Evolutionary conservation across 2,888 invertebrate genomes (phyloP), one percentile per base, ranked within the genome.

Genomic region (Ferdinandea cuprea): DNA sequence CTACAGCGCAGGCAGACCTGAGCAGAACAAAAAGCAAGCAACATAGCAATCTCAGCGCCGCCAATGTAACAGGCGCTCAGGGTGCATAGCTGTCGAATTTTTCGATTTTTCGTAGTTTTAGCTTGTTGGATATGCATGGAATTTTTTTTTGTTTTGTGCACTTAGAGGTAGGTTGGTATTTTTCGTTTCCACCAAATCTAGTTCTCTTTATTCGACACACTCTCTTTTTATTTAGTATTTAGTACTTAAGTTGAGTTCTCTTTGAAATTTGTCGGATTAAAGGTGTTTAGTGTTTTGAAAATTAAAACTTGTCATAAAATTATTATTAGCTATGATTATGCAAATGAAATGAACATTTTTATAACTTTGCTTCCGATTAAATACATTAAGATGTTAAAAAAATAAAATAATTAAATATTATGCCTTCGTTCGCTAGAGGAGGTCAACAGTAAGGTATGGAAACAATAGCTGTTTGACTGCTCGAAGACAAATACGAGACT

Each of bases 21-120:
- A 40, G 37, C 56, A 59, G 56, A 69, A 37, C 17, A 11, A 56
- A 61, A 52, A 58, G 21, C 58, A 58, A 59, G 76, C 61, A 69
- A 69, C 71, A 80, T 56, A 77, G 69, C 77, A 83, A 83, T 77
- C 83, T 72, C 35, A 78, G 73, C 77, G 78, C 83, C 83, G 83
- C 83, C 83, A 83, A 83, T 78, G 72, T 83, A 83, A 78, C 77
- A 83, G 83, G 83, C 78, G 83, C 72, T 73, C 83, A 83, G 61
- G 50, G 11, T 44, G 8, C 5, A 58, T 40, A 83, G 78, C 56
- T 17, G 63, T 50, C 56, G 63, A 44, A 48, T 19, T 71, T 66
- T 21, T 40, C 17, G 5, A 21, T 8, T 17, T 17, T 56, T 63
- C 4, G 15, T 40, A 44, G 35, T 40, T 59, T 35, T 19, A 37